Evolutionary conservation across 2,113 vertebrate species (phyloP).

Genomic region (Alligator mississippiensis): DNA sequence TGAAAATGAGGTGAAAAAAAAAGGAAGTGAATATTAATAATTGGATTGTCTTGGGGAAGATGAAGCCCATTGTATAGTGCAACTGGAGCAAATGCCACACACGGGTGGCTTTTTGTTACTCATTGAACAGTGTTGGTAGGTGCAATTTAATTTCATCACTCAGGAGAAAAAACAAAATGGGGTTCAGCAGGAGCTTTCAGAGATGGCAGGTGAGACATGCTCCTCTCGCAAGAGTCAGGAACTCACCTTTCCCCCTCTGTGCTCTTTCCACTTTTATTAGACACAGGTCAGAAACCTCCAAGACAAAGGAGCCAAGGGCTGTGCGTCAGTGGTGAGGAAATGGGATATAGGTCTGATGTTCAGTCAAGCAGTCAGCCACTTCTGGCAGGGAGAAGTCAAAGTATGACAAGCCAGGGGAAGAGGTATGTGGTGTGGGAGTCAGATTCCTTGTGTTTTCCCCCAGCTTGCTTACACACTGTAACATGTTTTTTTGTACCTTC

Average conservation of each 20-base stretch:
- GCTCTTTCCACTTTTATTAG: not conserved
- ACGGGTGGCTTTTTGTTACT: conserved; percentile 1
- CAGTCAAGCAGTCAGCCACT: not conserved
- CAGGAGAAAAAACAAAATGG: rapidly evolving
- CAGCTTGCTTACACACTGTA: not conserved
- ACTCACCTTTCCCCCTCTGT: not conserved
- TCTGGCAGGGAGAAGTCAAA: not conserved
- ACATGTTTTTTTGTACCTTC: not conserved
- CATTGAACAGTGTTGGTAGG: not conserved
- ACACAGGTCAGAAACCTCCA: rapidly evolving
- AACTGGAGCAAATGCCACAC: not conserved
- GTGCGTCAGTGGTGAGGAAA: not conserved
- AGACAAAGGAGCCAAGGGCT: not conserved
- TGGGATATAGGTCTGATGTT: not conserved
- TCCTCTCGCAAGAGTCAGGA: not conserved
- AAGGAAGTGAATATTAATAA: conserved; percentile 27
- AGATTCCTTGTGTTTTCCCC: not conserved
- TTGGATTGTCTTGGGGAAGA: not conserved
- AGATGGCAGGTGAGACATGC: not conserved
- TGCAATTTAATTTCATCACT: conserved; percentile 9
- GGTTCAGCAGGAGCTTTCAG: not conserved
- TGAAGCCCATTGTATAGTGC: not conserved
- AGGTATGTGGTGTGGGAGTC: rapidly evolving
- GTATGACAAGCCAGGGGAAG: not conserved
- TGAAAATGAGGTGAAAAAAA: conserved; percentile 2